Conservation (phyloP, 1,140 invertebrate genomes). For the Drosophila pectinifera region DNA sequence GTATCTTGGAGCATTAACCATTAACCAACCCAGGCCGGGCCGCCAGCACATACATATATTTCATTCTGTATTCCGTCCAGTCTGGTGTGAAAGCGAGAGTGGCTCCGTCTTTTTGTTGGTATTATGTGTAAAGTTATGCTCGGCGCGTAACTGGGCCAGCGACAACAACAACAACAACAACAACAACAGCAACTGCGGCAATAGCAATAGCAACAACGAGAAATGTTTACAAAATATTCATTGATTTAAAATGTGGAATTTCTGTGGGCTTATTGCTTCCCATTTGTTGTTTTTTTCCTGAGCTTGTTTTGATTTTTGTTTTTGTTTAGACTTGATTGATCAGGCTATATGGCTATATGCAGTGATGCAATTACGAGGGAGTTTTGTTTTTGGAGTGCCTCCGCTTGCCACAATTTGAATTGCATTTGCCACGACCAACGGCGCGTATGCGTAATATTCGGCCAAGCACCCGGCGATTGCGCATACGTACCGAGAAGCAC, state of each 20-base stretch:
- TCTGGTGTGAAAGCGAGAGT: conserved; percentile 76
- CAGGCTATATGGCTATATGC: conserved; percentile 12
- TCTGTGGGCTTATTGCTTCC: conserved; percentile 28
- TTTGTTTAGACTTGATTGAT: conserved; percentile 57
- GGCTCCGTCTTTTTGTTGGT: conserved; percentile 37
- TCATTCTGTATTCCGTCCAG: conserved; percentile 71
- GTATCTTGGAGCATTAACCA: conserved; percentile 9
- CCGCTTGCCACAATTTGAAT: conserved; percentile 14
- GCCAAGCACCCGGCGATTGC: conserved; percentile 14
- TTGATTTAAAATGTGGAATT: conserved; percentile 69
- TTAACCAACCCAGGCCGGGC: conserved; percentile 9
- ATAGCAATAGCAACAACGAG: conserved; percentile 28
- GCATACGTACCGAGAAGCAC: conserved; percentile 20
- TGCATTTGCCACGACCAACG: conserved; percentile 23
- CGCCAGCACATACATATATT: conserved; percentile 11
- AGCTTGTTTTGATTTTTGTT: conserved; percentile 14
- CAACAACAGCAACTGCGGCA: background rate
- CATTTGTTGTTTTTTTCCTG: conserved; percentile 35
- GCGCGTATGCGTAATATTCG: conserved; percentile 59
- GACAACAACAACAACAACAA: conserved; percentile 42
- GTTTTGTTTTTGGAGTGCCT: conserved; percentile 5
- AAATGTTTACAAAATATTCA: conserved; percentile 74
- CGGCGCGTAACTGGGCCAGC: conserved; percentile 58
- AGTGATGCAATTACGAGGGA: conserved; percentile 43
- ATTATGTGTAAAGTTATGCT: conserved; percentile 54